These are phyloP conservation scores for Squalus acanthias DNA, from an alignment of 2,797 vertebrate species.

Conservation along the genomic window DNA sequence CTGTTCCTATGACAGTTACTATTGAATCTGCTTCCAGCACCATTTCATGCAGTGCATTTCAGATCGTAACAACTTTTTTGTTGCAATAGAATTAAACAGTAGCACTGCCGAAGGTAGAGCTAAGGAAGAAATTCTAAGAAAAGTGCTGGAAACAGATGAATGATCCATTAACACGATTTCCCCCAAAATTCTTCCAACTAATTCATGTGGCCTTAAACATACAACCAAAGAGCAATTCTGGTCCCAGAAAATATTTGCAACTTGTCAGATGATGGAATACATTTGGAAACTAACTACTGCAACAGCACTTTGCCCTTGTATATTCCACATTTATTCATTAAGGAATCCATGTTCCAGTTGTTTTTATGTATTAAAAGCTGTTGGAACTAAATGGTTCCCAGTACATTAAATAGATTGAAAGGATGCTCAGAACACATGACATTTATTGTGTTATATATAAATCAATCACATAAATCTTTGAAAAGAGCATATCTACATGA, in stretches of 20 bases:
- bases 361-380: neutral
- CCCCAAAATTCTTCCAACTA: neutral
- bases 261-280: neutral
- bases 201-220: neutral
- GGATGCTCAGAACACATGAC: neutral
- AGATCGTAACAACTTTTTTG: neutral
- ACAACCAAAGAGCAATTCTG: neutral
- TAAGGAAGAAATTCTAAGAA: neutral
- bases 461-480: neutral
- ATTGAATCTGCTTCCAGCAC: neutral
- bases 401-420: constrained; percentile 32
- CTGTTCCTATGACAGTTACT: too few species aligned
- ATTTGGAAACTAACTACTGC: neutral
- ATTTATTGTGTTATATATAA: constrained; percentile 1
- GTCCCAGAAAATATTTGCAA: neutral
- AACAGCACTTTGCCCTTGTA: neutral
- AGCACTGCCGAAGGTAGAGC: neutral
- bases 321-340: neutral
- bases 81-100: neutral
- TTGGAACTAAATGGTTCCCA: neutral
- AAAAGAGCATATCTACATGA: neutral
- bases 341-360: neutral
- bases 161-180: neutral
- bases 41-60: neutral
- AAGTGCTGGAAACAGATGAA: neutral